These are phyloP conservation scores for Phyllopteryx taeniolatus DNA, from an alignment of 2,113 vertebrate genomes.

Conservation along the genomic window DNA sequence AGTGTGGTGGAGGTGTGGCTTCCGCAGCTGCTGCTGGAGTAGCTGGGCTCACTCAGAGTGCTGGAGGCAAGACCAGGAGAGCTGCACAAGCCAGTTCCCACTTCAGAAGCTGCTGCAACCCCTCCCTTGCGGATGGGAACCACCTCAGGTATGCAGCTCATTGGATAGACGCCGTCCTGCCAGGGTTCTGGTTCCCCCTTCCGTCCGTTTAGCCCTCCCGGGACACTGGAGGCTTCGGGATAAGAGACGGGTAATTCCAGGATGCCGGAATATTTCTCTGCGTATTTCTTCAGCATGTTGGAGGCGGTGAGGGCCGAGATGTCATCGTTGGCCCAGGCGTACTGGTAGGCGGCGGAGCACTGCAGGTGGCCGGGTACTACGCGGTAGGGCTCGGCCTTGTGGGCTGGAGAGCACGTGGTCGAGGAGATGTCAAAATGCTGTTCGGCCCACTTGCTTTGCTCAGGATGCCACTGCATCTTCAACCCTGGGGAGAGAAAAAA, in stretches of 20 bases:
- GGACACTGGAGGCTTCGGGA: constrained; percentile 76
- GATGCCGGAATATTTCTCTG: constrained; percentile 96
- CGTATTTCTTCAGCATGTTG: constrained; percentile 97
- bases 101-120: constrained; percentile 81
- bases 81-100: constrained; percentile 89
- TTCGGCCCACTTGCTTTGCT: constrained; percentile 99
- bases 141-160: constrained; percentile 92
- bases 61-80: constrained; percentile 88
- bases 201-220: constrained; percentile 84
- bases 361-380: constrained; percentile 82
- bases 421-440: constrained; percentile 99
- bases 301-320: constrained; percentile 98
- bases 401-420: constrained; percentile 92
- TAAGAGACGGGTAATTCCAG: constrained; percentile 91
- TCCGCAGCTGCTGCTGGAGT: constrained; percentile 91
- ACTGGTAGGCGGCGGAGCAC: constrained; percentile 84
- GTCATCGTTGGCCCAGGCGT: constrained; percentile 98
- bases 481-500: constrained; percentile 75
- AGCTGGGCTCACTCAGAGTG: constrained; percentile 90
- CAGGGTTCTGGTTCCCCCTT: constrained; percentile 92
- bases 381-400: constrained; percentile 94
- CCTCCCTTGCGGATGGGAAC: constrained; percentile 86
- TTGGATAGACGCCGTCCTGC: constrained; percentile 92
- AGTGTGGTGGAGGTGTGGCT: constrained; percentile 86
- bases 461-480: constrained; percentile 99